Evolutionary conservation across 64 coral and sea anemone species (phyloP).

Genomic region (Trachythela sp.): DNA sequence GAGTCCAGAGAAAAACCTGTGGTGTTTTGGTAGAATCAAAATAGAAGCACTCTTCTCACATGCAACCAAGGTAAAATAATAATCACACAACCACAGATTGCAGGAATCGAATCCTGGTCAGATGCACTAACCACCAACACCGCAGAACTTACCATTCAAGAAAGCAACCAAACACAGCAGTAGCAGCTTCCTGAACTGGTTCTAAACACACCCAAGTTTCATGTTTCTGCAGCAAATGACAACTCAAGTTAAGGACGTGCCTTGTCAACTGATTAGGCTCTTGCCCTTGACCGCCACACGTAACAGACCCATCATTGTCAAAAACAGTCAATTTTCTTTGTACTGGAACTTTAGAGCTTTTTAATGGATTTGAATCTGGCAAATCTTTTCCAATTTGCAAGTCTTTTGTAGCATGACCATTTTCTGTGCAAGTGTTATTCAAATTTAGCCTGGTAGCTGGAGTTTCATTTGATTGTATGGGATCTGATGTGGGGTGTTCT

Average conservation of each 20-base stretch:
- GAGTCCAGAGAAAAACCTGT: no score
- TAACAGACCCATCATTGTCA: not conserved
- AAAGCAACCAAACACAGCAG: constrained; percentile 42
- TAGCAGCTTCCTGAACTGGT: constrained; percentile 50
- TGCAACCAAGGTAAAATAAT: no score
- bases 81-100: no score
- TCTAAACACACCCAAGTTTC: constrained; percentile 55
- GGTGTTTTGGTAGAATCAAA: no score
- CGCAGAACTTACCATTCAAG: constrained; percentile 84
- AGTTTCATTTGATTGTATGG: not conserved
- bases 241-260: constrained; percentile 43
- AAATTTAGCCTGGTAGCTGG: not conserved
- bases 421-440: not conserved
- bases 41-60: no score
- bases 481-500: not conserved
- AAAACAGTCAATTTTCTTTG: not conserved
- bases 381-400: not conserved
- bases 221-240: constrained; percentile 47
- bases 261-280: constrained; percentile 43
- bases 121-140: no score
- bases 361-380: not conserved
- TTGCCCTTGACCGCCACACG: not conserved
- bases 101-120: no score
- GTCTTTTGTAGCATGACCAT: not conserved
- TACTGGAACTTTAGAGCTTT: not conserved